Conservation (phyloP, 2,888 invertebrate genomes). For the Lycia hirtaria region DNA sequence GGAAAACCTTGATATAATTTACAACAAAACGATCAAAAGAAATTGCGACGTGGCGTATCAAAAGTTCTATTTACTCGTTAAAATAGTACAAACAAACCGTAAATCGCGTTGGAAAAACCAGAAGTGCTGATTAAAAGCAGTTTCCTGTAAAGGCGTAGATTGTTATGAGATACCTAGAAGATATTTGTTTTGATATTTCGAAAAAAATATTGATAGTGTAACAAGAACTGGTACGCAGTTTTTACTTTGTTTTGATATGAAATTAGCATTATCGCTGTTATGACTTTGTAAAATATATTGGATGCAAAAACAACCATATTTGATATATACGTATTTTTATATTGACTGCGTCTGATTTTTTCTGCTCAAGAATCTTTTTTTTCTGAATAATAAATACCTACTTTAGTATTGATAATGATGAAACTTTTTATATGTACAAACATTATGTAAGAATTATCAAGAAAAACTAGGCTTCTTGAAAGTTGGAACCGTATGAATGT, state of each 20-base stretch:
- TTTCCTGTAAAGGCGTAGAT: conserved; percentile 11
- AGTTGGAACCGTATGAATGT: too few species aligned
- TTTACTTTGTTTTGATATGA: background rate
- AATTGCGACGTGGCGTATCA: conserved; percentile 13
- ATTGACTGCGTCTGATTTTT: background rate
- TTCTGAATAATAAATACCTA: too few species aligned
- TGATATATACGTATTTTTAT: background rate
- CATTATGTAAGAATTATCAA: too few species aligned
- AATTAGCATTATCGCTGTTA: background rate
- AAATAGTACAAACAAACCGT: conserved; percentile 20
- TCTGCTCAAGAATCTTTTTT: too few species aligned
- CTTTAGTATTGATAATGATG: too few species aligned
- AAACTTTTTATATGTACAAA: too few species aligned
- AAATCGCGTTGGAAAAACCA: conserved; percentile 19
- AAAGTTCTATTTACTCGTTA: conserved; percentile 10
- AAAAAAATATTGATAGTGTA: background rate
- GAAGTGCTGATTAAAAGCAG: conserved; percentile 30
- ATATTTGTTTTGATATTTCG: conserved; percentile 3
- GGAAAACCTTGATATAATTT: conserved; percentile 20
- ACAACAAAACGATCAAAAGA: conserved; percentile 17
- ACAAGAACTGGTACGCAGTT: background rate
- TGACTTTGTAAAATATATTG: too few species aligned
- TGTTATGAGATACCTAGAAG: conserved; percentile 26
- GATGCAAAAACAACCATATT: too few species aligned
- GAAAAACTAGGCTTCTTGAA: too few species aligned